Percentiles rank a stretch among this genome's conserved stretches.
phyloP scores from a whole-genome alignment of 2,113 vertebrate species.

The Istiophorus platypterus region DNA sequence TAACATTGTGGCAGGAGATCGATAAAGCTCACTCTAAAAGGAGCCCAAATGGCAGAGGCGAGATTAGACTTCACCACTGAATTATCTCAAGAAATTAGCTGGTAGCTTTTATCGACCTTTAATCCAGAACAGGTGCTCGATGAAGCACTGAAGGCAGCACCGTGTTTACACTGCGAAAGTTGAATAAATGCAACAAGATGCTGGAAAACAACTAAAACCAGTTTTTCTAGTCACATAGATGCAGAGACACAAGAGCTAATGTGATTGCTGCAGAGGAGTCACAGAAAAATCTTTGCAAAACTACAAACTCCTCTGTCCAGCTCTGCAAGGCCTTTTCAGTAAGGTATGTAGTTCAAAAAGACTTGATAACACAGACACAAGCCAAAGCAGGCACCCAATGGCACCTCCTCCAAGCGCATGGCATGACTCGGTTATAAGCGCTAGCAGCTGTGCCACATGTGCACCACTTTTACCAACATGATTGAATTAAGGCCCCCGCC shows the following conservation, averaged over 20 bases:
- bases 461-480: slow-evolving; percentile 65
- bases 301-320: slow-evolving; percentile 69
- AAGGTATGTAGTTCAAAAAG: slow-evolving; percentile 59
- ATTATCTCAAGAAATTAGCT: slow-evolving; percentile 59
- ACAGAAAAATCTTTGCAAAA: slow-evolving; percentile 60
- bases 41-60: background rate
- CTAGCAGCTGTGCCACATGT: slow-evolving; percentile 76
- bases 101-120: slow-evolving; percentile 41
- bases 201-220: slow-evolving; percentile 57
- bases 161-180: slow-evolving; percentile 38
- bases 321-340: slow-evolving; percentile 37
- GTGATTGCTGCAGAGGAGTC: slow-evolving; percentile 27
- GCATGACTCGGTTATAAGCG: slow-evolving; percentile 32
- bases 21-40: slow-evolving; percentile 1
- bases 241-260: slow-evolving; percentile 43
- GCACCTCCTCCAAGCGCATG: slow-evolving; percentile 49
- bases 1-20: background rate
- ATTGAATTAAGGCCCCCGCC: slow-evolving; percentile 76
- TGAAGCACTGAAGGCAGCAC: slow-evolving; percentile 35
- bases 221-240: slow-evolving; percentile 60
- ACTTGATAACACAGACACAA: slow-evolving; percentile 42
- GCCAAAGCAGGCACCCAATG: slow-evolving; percentile 42
- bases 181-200: slow-evolving; percentile 48
- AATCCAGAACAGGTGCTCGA: slow-evolving; percentile 72
- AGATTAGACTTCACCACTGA: slow-evolving; percentile 47